These are phyloP conservation scores for Eueides isabella DNA, from an alignment of 1,140 invertebrate species.

Conservation along the genomic window DNA sequence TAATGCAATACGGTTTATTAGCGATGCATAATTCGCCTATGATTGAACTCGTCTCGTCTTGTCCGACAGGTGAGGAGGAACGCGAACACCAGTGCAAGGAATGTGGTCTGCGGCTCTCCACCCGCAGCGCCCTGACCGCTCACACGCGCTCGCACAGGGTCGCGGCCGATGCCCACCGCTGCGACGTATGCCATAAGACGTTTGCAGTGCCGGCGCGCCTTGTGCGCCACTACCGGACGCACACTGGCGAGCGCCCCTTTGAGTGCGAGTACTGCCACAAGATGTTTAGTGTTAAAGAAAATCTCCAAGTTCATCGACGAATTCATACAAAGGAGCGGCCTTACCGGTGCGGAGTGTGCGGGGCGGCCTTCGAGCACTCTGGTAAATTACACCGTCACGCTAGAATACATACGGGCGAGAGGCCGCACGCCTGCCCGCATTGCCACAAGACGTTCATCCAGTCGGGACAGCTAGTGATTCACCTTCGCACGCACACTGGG, in stretches of 20 bases:
- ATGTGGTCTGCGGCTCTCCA: constrained; percentile 84
- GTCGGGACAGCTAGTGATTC: constrained; percentile 92
- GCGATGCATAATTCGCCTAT: constrained; percentile 25
- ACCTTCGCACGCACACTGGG: constrained; percentile 93
- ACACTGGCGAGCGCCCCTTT: constrained; percentile 93
- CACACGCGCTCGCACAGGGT: constrained; percentile 83
- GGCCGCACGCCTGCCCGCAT: constrained; percentile 96
- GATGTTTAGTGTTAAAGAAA: constrained; percentile 95
- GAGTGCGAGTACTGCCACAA: constrained; percentile 96
- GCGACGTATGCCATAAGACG: constrained; percentile 95
- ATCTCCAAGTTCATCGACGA: constrained; percentile 94
- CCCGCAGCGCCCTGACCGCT: constrained; percentile 84
- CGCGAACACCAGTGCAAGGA: constrained; percentile 80
- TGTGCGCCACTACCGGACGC: constrained; percentile 94
- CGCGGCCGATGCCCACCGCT: constrained; percentile 89
- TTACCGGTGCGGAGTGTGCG: constrained; percentile 94
- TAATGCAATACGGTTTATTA: constrained; percentile 12
- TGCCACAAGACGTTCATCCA: constrained; percentile 96
- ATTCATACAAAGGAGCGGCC: constrained; percentile 95
- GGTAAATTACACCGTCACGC: constrained; percentile 96
- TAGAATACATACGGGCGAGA: constrained; percentile 95
- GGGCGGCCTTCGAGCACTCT: constrained; percentile 95
- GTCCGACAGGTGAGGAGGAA: constrained; percentile 69
- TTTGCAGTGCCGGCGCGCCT: constrained; percentile 95
- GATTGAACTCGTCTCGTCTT: constrained; percentile 49